phyloP scores from a whole-genome alignment of 2,888 invertebrate genomes.

The Cylloceria caligata region DNA sequence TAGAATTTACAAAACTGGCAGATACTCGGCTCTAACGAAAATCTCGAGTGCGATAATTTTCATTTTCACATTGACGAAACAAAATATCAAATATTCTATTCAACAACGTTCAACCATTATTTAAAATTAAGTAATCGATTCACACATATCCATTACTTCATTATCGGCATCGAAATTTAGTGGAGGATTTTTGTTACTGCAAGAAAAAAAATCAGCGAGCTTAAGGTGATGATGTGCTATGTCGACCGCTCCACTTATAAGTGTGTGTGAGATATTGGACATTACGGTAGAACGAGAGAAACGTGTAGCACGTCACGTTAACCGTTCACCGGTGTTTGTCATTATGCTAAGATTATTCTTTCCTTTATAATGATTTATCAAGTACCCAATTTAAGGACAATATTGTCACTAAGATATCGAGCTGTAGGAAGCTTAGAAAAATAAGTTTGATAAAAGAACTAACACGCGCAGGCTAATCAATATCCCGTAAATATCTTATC shows the following conservation, averaged over 20 bases:
- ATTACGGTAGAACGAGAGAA: no score
- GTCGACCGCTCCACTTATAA: no score
- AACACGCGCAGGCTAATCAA: neutral
- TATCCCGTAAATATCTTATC: neutral
- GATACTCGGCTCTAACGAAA: constrained; percentile 34
- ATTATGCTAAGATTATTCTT: neutral
- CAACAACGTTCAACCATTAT: neutral
- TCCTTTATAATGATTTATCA: neutral
- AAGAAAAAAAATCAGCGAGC: no score
- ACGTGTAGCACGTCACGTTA: no score
- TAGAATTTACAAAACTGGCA: constrained; percentile 53
- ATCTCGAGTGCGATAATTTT: neutral
- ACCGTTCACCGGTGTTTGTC: no score
- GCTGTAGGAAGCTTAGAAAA: neutral
- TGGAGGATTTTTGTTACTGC: no score
- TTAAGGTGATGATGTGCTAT: no score
- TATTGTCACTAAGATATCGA: neutral
- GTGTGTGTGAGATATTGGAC: no score
- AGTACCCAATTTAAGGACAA: neutral
- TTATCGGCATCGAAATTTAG: no score
- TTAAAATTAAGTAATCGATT: no score
- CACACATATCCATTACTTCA: no score
- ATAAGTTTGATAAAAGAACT: neutral
- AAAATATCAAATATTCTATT: neutral
- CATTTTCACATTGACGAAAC: neutral